These are phyloP conservation scores for Zalophus californianus DNA, from an alignment of 2,797 vertebrate species.

Conservation along the genomic window DNA sequence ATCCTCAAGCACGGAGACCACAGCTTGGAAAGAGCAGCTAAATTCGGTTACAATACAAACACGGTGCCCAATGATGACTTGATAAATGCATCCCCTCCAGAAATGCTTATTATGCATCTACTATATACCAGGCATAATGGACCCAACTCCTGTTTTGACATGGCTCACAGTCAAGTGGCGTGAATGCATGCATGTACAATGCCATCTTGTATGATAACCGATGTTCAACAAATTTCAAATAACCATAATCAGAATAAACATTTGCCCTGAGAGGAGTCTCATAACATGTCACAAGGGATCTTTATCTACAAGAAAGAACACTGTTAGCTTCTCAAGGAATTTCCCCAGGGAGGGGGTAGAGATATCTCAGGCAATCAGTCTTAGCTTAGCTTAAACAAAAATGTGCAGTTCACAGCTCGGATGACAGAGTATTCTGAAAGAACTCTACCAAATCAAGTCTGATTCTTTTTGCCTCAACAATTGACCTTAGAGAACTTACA, in stretches of 20 bases:
- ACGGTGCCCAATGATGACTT: neutral
- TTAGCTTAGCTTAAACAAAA: conserved; percentile 66
- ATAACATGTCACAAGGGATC: conserved; percentile 59
- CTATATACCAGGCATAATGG: neutral
- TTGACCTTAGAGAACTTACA: conserved; percentile 71
- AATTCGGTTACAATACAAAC: neutral
- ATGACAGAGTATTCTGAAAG: conserved; percentile 23
- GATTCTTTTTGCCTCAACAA: conserved; percentile 70
- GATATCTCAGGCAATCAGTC: conserved; percentile 49
- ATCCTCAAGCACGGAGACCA: neutral
- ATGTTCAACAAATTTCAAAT: conserved; percentile 36
- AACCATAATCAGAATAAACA: conserved; percentile 48
- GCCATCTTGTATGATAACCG: neutral
- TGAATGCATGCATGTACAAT: neutral
- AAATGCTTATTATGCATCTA: neutral
- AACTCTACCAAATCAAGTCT: conserved; percentile 64
- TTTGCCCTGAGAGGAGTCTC: neutral
- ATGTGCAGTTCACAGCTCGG: neutral
- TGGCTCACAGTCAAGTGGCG: neutral
- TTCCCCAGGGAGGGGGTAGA: conserved; percentile 56
- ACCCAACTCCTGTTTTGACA: neutral
- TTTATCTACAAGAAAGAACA: conserved; percentile 63
- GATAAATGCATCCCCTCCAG: neutral
- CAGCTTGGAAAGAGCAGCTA: neutral
- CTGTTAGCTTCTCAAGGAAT: neutral